phyloP scores from a whole-genome alignment of 2,797 vertebrate species.

The Diceros bicornis region DNA sequence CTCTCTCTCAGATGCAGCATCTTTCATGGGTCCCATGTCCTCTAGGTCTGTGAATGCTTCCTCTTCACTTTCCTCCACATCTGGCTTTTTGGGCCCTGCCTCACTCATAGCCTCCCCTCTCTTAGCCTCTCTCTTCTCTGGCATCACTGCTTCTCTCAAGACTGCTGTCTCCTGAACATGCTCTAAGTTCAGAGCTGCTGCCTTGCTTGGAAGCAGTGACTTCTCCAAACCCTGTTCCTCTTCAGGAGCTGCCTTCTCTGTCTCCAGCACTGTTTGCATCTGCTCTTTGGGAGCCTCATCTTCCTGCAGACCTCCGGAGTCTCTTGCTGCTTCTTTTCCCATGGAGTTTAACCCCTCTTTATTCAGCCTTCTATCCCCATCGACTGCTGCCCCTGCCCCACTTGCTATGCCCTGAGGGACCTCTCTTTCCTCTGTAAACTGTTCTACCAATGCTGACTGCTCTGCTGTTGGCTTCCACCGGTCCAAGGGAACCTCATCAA shows the following conservation, averaged over 20 bases:
- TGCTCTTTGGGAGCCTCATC: neutral
- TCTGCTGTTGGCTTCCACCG: neutral
- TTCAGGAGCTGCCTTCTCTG: neutral
- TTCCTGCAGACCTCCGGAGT: neutral
- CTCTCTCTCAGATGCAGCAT: neutral
- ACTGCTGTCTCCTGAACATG: rapidly evolving
- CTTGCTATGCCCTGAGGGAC: neutral
- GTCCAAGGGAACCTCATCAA: neutral
- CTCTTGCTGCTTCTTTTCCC: neutral
- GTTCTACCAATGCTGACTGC: neutral
- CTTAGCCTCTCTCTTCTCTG: rapidly evolving
- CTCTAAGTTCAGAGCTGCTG: neutral
- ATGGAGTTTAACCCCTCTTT: rapidly evolving
- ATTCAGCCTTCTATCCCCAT: neutral
- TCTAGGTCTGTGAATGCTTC: neutral
- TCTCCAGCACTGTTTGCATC: neutral
- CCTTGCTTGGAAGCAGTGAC: rapidly evolving
- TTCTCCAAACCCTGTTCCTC: neutral
- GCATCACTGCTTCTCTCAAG: neutral
- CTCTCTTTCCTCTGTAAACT: neutral
- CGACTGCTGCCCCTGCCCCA: neutral
- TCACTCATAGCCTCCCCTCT: rapidly evolving
- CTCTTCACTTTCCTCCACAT: neutral
- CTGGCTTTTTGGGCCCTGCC: neutral
- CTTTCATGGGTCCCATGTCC: neutral